These are phyloP conservation scores for Lycaon pictus DNA, from an alignment of 2,113 vertebrate genomes.

Conservation along the genomic window DNA sequence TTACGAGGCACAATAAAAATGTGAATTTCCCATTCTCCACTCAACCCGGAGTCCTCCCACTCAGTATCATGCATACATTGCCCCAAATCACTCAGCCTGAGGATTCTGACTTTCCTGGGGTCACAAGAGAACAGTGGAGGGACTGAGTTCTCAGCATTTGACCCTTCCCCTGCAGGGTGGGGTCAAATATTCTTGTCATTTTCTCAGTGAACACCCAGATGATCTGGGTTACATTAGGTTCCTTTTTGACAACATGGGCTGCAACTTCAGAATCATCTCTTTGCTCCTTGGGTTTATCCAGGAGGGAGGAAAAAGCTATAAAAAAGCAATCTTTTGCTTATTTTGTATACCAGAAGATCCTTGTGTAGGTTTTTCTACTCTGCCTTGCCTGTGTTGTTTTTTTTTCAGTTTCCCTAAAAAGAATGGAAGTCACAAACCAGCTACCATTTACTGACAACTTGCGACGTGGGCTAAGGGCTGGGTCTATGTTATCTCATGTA, in stretches of 20 bases:
- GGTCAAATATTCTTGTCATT: constrained; percentile 43
- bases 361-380: constrained; percentile 76
- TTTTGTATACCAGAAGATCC: constrained; percentile 72
- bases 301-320: constrained; percentile 40
- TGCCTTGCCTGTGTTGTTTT: neutral
- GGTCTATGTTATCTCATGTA: neutral
- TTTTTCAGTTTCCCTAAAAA: constrained; percentile 75
- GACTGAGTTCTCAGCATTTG: neutral
- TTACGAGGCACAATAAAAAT: neutral
- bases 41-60: neutral
- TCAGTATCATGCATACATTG: neutral
- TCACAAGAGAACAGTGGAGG: neutral
- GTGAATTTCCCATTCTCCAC: neutral
- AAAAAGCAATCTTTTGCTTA: constrained; percentile 83
- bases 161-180: neutral
- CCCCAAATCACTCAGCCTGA: neutral
- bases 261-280: neutral
- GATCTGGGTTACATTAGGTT: constrained; percentile 47
- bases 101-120: neutral
- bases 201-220: constrained; percentile 42
- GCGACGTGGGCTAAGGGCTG: neutral
- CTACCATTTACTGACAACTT: neutral
- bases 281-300: constrained; percentile 64
- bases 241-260: neutral
- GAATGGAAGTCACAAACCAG: neutral